Percentiles rank a stretch among this genome's conserved stretches.
Conservation (phyloP, 2,797 vertebrate genomes). For the Peromyscus eremicus region DNA sequence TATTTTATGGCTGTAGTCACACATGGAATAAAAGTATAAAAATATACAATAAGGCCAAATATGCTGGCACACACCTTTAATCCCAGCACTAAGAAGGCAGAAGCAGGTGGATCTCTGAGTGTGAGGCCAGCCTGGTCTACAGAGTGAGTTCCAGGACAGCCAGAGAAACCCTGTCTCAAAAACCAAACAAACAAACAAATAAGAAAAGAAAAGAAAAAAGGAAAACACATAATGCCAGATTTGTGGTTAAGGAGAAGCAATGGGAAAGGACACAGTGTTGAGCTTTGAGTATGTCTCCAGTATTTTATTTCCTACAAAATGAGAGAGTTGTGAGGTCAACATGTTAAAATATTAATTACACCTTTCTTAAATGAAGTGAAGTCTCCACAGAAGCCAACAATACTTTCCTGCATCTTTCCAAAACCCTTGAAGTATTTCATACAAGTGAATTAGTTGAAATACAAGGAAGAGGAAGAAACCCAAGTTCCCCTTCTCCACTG, state of each 20-base stretch:
- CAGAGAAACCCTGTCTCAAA: not conserved
- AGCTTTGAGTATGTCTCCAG: not conserved
- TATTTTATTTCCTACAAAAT: constrained; percentile 11
- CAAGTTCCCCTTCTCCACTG: not conserved
- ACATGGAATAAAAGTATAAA: constrained; percentile 35
- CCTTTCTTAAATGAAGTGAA: not conserved
- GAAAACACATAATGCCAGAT: not conserved
- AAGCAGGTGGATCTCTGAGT: not conserved
- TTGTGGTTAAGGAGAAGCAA: not conserved
- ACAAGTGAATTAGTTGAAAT: not conserved
- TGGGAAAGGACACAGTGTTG: not conserved
- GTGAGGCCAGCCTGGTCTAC: not conserved
- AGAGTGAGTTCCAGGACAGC: not conserved
- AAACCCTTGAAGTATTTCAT: not conserved
- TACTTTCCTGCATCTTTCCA: not conserved
- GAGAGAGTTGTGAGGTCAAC: not conserved
- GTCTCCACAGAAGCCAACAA: not conserved
- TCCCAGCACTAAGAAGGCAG: not conserved
- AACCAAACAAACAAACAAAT: not conserved
- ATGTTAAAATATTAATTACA: not conserved
- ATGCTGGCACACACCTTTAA: not conserved
- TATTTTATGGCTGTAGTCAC: not conserved
- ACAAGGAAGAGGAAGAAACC: not conserved
- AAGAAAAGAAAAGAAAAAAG: not conserved
- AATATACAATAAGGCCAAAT: not conserved